These are phyloP conservation scores for Lydus trimaculatus DNA, from an alignment of 2,888 invertebrate genomes.

Conservation along the genomic window DNA sequence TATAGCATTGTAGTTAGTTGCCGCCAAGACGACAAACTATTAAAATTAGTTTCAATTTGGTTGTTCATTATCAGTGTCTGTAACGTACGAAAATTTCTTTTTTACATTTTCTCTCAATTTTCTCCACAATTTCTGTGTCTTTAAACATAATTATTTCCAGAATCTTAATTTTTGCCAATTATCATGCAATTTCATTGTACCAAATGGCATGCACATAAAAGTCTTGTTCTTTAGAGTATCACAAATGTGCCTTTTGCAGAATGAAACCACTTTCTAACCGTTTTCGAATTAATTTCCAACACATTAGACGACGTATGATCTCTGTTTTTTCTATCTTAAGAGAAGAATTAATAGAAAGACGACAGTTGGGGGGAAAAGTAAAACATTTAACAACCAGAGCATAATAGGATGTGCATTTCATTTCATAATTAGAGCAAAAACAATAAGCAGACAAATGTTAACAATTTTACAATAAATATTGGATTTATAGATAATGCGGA, in stretches of 20 bases:
- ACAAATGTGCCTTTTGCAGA: background rate
- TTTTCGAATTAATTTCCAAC: background rate
- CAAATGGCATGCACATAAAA: background rate
- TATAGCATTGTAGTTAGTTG: too few relatives aligned
- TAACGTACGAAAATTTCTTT: too few relatives aligned
- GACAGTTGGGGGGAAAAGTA: background rate
- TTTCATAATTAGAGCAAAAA: background rate
- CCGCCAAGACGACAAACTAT: too few relatives aligned
- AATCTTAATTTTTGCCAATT: background rate
- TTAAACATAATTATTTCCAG: background rate
- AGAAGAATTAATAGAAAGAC: background rate
- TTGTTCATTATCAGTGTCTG: too few relatives aligned
- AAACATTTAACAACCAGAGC: background rate
- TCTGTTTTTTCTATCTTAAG: background rate
- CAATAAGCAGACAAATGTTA: background rate
- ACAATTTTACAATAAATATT: background rate
- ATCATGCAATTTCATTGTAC: background rate
- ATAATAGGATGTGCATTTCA: background rate
- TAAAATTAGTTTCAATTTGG: too few relatives aligned
- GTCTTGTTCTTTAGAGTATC: background rate
- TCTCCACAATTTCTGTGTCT: too few relatives aligned
- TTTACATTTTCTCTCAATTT: too few relatives aligned
- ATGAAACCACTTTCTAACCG: background rate
- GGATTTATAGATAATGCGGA: background rate
- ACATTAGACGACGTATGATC: background rate